Conservation (phyloP, 1,140 invertebrate species). For the Pissodes strobi region DNA sequence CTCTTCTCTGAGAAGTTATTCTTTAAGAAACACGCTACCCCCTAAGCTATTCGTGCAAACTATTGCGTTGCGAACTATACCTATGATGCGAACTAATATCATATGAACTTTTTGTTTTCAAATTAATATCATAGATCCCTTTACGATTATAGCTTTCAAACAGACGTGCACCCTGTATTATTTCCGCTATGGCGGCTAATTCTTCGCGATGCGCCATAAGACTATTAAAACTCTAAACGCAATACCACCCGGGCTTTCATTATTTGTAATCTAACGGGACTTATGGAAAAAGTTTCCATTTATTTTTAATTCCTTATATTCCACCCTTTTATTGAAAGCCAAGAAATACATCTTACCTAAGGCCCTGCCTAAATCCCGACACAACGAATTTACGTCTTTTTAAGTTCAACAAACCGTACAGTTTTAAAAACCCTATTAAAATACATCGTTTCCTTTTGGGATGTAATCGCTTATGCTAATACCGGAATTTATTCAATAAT, state of each 20-base stretch:
- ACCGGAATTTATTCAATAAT: conserved; percentile 18
- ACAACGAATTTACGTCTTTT: conserved; percentile 44
- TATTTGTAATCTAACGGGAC: conserved; percentile 54
- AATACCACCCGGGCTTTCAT: conserved; percentile 51
- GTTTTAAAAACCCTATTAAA: conserved; percentile 35
- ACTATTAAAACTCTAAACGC: conserved; percentile 55
- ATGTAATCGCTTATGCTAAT: conserved; percentile 27
- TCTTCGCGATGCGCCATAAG: conserved; percentile 51
- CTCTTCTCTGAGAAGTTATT: no score
- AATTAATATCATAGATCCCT: no score
- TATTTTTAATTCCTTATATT: conserved; percentile 55
- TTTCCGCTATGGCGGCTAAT: conserved; percentile 50
- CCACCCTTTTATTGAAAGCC: conserved; percentile 54
- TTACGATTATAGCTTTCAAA: no score
- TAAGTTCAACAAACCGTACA: conserved; percentile 40
- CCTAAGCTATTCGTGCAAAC: no score
- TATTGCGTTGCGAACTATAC: no score
- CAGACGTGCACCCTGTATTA: conserved; percentile 13
- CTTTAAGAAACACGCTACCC: no score
- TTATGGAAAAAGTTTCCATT: conserved; percentile 55
- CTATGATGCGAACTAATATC: no score
- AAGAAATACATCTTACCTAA: conserved; percentile 46
- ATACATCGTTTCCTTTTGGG: conserved; percentile 20
- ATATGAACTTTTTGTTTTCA: no score
- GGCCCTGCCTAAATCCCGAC: conserved; percentile 41